These are phyloP conservation scores for Nothura maculosa DNA, from an alignment of 2,797 vertebrate genomes.

Conservation along the genomic window DNA sequence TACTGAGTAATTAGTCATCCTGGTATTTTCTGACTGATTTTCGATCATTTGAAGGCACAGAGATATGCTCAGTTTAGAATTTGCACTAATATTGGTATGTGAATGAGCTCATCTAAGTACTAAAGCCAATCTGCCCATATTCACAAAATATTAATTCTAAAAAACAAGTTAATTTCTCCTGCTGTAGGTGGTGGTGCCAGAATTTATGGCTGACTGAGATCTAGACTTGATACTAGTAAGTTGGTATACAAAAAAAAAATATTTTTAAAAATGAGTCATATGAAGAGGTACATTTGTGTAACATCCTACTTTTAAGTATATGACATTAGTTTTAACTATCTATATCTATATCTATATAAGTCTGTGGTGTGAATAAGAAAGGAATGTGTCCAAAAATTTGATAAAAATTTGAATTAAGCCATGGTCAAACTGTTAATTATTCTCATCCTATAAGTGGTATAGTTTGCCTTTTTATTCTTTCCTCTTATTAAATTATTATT, in stretches of 20 bases:
- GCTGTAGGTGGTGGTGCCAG: neutral
- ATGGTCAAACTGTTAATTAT: neutral
- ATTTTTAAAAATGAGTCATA: neutral
- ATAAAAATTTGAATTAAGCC: neutral
- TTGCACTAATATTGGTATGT: slow-evolving; percentile 21
- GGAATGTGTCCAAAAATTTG: neutral
- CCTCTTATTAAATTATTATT: neutral
- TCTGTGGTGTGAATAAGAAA: neutral
- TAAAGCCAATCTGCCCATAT: neutral
- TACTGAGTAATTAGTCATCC: slow-evolving; percentile 37
- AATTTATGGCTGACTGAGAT: neutral
- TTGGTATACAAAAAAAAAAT: neutral
- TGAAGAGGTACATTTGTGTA: neutral
- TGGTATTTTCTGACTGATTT: slow-evolving; percentile 33
- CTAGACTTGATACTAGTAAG: neutral
- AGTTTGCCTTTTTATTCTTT: neutral
- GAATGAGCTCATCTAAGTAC: neutral
- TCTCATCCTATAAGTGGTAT: neutral
- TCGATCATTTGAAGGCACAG: neutral
- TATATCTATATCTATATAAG: neutral
- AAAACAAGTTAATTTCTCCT: neutral
- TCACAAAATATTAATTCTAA: neutral
- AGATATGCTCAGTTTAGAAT: slow-evolving; percentile 26
- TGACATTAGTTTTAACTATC: neutral
- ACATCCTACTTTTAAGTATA: neutral